Conservation (phyloP, 2,797 vertebrate genomes). For the Melanotaenia parkinsoni region DNA sequence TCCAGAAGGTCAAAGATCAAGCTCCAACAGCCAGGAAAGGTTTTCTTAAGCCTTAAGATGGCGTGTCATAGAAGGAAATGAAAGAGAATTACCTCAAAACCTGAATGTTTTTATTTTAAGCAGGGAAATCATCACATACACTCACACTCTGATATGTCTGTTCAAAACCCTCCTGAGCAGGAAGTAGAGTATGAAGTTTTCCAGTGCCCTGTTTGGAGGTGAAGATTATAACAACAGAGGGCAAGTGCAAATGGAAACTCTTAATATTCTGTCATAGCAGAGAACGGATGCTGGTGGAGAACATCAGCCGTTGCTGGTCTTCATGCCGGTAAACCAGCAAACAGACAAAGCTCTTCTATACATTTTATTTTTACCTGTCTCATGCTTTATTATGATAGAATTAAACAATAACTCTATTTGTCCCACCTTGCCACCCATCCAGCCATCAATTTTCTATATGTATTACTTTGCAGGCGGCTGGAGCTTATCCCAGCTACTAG, state of each 20-base stretch:
- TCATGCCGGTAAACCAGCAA: neutral
- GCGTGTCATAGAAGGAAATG: too few relatives aligned
- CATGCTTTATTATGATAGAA: too few relatives aligned
- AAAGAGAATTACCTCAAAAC: neutral
- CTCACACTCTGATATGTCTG: neutral
- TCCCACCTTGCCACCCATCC: too few relatives aligned
- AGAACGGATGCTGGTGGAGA: neutral
- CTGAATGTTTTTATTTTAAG: neutral
- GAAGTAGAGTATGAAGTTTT: too few relatives aligned
- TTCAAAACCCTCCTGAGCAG: neutral
- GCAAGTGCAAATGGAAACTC: neutral
- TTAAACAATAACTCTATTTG: too few relatives aligned
- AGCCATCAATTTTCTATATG: too few relatives aligned
- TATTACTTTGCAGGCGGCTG: too few relatives aligned
- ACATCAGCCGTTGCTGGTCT: neutral
- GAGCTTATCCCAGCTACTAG: too few relatives aligned
- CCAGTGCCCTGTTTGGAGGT: neutral
- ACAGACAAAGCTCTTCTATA: too few relatives aligned
- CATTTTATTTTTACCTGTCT: too few relatives aligned
- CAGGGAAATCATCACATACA: neutral
- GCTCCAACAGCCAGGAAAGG: neutral
- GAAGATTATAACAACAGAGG: neutral
- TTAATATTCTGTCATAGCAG: neutral
- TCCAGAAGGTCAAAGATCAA: constrained; percentile 12
- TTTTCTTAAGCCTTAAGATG: neutral